Percentiles rank a stretch among this genome's conserved stretches.
These are phyloP conservation scores for Dione vanillae DNA, from an alignment of 2,888 invertebrate genomes.

Conservation along the genomic window DNA sequence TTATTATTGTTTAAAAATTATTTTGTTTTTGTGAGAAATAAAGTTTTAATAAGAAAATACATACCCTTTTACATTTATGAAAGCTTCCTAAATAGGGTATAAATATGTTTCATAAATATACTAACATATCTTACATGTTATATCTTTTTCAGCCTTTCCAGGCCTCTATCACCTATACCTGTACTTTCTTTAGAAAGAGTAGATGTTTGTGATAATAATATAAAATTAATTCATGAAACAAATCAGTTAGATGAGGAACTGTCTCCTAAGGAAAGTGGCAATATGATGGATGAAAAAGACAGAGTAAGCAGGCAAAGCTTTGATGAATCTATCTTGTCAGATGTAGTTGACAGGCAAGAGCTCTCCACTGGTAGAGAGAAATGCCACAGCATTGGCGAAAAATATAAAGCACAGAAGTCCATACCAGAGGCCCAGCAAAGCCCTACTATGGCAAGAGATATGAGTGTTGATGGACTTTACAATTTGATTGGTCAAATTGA, in stretches of 20 bases:
- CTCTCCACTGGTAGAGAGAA: slow-evolving; percentile 70
- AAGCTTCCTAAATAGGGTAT: background rate
- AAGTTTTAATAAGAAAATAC: too few species aligned
- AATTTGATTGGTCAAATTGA: slow-evolving; percentile 87
- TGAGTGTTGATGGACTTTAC: slow-evolving; percentile 86
- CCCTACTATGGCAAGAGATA: slow-evolving; percentile 87
- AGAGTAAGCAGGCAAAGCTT: slow-evolving; percentile 75
- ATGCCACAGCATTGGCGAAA: slow-evolving; percentile 80
- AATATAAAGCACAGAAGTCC: slow-evolving; percentile 73
- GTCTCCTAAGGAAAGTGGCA: slow-evolving; percentile 73
- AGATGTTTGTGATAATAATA: slow-evolving; percentile 55
- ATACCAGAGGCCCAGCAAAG: slow-evolving; percentile 75
- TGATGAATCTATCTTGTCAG: slow-evolving; percentile 70
- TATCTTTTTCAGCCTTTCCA: slow-evolving; percentile 61
- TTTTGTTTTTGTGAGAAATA: too few species aligned
- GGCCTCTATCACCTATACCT: slow-evolving; percentile 72
- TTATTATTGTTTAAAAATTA: too few species aligned
- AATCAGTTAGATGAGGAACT: slow-evolving; percentile 64
- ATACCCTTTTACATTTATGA: too few species aligned
- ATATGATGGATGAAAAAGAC: slow-evolving; percentile 76
- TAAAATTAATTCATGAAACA: slow-evolving; percentile 63
- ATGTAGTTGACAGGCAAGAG: slow-evolving; percentile 71
- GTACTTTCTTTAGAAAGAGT: slow-evolving; percentile 50
- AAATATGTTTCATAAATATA: background rate
- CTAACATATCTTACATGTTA: background rate